A percentile compares a stretch with the other conserved stretches of the same genome.
Evolutionary conservation across 2,888 invertebrate species (phyloP).

Genomic region (Tachina grossa): DNA sequence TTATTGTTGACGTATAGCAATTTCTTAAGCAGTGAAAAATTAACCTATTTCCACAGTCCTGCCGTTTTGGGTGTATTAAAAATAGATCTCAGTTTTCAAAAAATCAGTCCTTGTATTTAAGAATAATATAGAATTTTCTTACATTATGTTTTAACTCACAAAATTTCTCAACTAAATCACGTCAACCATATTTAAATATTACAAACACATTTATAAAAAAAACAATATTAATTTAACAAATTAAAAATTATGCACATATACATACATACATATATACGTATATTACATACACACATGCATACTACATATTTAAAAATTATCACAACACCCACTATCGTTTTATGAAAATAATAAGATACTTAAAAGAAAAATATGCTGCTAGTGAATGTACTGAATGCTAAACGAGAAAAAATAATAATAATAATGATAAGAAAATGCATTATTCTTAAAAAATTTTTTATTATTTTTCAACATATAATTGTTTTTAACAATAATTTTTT

Average conservation of each 20-base stretch:
- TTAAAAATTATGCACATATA: conserved; percentile 12
- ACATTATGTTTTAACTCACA: background rate
- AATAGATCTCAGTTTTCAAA: background rate
- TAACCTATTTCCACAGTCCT: too few relatives aligned
- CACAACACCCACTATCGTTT: conserved; percentile 9
- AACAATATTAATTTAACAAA: background rate
- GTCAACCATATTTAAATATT: conserved; percentile 35
- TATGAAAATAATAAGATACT: conserved; percentile 43
- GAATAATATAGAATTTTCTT: background rate
- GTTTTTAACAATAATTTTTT: conserved; percentile 47
- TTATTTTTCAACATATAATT: conserved; percentile 72
- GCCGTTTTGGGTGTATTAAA: too few relatives aligned
- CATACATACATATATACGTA: conserved; percentile 12
- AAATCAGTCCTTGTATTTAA: conserved; percentile 26
- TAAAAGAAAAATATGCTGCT: conserved; percentile 80
- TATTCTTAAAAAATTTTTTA: conserved; percentile 75
- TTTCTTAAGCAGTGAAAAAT: too few relatives aligned
- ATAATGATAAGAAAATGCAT: conserved; percentile 75
- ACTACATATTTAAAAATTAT: conserved; percentile 18
- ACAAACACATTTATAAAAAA: conserved; percentile 9
- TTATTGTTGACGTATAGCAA: too few relatives aligned
- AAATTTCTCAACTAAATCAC: conserved; percentile 13
- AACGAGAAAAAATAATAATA: conserved; percentile 49
- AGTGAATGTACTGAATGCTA: conserved; percentile 83
- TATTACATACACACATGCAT: conserved; percentile 12